phyloP scores from a whole-genome alignment of 1,140 invertebrate genomes.

The Drosophila nannoptera region DNA sequence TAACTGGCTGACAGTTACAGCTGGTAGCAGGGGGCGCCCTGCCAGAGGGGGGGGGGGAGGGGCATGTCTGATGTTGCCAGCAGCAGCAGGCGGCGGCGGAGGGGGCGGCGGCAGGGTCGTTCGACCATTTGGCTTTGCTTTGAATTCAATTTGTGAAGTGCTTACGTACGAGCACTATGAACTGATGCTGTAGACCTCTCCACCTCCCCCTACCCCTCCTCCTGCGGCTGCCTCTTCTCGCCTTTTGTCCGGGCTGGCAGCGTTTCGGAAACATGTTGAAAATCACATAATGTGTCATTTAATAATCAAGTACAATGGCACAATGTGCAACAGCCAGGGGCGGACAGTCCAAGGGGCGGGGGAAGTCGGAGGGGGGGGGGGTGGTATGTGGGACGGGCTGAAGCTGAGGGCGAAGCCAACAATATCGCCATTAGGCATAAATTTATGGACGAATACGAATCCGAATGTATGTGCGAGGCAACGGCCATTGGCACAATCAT shows the following conservation, averaged over 20 bases:
- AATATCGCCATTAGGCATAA: constrained; percentile 75
- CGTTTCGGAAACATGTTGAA: constrained; percentile 63
- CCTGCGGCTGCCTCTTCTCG: neutral
- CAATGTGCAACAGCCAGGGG: constrained; percentile 46
- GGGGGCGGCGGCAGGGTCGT: constrained; percentile 16
- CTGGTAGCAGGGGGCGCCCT: too few relatives aligned
- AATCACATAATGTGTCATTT: constrained; percentile 78
- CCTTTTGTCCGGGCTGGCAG: constrained; percentile 7
- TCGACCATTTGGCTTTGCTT: constrained; percentile 55
- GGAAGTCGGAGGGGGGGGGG: neutral
- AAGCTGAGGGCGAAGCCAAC: constrained; percentile 40
- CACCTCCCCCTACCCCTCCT: neutral
- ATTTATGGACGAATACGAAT: constrained; percentile 46
- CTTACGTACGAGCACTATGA: constrained; percentile 31
- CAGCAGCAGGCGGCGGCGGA: neutral
- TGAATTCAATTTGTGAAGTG: constrained; percentile 65
- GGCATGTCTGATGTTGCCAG: constrained; percentile 17
- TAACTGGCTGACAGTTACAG: constrained; percentile 57
- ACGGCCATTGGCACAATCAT: constrained; percentile 67
- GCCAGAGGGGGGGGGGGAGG: constrained; percentile 1
- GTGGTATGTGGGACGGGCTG: neutral
- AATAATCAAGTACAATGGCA: constrained; percentile 76
- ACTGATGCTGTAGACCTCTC: constrained; percentile 8
- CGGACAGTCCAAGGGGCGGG: neutral
- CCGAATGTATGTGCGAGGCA: constrained; percentile 35